Evolutionary conservation across 1,140 invertebrate genomes (phyloP), one percentile per base, ranked within the genome.

Genomic region (Atta texana): DNA sequence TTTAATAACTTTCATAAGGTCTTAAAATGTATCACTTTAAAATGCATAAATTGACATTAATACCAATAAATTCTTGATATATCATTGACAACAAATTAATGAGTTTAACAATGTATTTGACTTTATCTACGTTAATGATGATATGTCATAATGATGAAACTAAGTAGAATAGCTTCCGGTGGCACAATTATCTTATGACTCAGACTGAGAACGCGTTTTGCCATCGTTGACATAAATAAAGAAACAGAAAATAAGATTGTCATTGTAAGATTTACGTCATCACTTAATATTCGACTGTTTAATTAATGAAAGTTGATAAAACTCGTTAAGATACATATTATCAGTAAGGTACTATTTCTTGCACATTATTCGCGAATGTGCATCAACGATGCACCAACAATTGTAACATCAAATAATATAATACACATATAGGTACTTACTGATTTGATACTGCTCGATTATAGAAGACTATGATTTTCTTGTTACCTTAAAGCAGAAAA

Each of bases 61-160:
- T 14, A 21, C 18, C 16, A 4, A 61, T 59, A 21, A 82, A 59
- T 1, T 28, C 21, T 31, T 21, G 14, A 24, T 31, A 34, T 28
- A 66, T 51, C 51, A 28, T 63, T 16, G 80, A 61, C 18, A 24
- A 44, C 8, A 34, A 51, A 75, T 63, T 74, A 31, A 57, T 57
- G 39, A 44, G 4, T 74, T 74, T 75, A 74, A 49, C 18, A 44
- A 28, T 14, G 28, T 34, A 28, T 14, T 34, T 61, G 66, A 82
- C 16, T 44, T 72, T 49, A 74, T 82, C 53, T 31, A 28, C 2
- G 12, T 72, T 84, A 49, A 59, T 74, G 66, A 49, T 74, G 14
- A 51, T 7, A 71, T 31, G 10, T 66, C 44, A n/a, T 74, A 82
- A 74, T 82, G 68, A 84, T 57, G 28, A 44, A 74, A 84, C 34